Evolutionary conservation across 1,140 invertebrate species (phyloP).

Genomic region (Ips typographus): DNA sequence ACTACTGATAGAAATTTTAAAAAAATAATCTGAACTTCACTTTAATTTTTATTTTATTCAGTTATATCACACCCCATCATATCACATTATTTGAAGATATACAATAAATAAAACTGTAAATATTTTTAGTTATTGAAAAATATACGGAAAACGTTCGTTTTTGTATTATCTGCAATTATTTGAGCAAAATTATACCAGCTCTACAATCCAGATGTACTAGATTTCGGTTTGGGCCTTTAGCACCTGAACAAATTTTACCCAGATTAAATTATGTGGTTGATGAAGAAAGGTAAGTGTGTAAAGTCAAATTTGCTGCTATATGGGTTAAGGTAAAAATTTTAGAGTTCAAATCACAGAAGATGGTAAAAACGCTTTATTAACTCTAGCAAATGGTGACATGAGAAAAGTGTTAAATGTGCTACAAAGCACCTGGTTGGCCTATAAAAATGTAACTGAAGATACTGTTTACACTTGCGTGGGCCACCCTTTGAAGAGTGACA

Average conservation of each 20-base stretch:
- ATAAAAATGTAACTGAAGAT: constrained; percentile 82
- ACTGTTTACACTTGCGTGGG: constrained; percentile 96
- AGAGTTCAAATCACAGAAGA: constrained; percentile 86
- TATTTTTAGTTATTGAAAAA: constrained; percentile 83
- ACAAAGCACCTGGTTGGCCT: constrained; percentile 82
- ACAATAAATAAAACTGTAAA: neutral
- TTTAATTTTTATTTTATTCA: constrained; percentile 1
- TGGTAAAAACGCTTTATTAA: constrained; percentile 88
- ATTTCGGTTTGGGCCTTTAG: constrained; percentile 96
- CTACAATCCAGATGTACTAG: constrained; percentile 96
- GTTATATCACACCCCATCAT: neutral
- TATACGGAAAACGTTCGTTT: constrained; percentile 98
- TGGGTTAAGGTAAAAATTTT: constrained; percentile 34
- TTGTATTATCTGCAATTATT: constrained; percentile 98
- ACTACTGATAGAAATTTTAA: neutral
- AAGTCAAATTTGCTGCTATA: constrained; percentile 9
- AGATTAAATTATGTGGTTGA: constrained; percentile 83
- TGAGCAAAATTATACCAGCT: constrained; percentile 98
- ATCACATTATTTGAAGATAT: neutral
- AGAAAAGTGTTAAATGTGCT: constrained; percentile 94
- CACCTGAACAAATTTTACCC: constrained; percentile 84
- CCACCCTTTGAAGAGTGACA: constrained; percentile 88
- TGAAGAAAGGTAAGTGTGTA: constrained; percentile 73
- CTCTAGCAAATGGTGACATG: constrained; percentile 96
- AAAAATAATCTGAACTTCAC: neutral